phyloP scores from a whole-genome alignment of 1,140 invertebrate species.

The Chymomyza costata region DNA sequence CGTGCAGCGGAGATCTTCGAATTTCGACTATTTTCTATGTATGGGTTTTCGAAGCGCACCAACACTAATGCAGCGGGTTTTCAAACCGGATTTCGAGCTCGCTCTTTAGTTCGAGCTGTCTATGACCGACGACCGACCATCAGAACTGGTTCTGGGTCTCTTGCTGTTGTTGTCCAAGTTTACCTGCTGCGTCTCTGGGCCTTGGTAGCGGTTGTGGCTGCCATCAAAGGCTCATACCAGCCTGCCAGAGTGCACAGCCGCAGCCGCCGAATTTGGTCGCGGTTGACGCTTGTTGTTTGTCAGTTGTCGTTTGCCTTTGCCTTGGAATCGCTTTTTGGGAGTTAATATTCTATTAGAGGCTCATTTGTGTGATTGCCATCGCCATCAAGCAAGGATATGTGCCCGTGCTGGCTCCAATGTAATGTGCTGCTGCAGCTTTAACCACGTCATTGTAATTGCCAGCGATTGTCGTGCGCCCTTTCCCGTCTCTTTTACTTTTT shows the following conservation, averaged over 20 bases:
- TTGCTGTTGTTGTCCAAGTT: conserved; percentile 17
- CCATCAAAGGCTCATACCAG: too few species aligned
- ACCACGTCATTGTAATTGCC: not conserved
- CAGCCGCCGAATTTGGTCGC: conserved; percentile 43
- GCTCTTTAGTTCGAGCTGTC: conserved; percentile 1
- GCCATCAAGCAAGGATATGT: conserved; percentile 65
- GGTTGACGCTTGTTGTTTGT: too few species aligned
- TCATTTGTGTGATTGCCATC: conserved; percentile 73
- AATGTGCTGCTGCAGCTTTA: not conserved
- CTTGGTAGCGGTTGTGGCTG: not conserved
- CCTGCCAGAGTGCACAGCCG: conserved; percentile 10
- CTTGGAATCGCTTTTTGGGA: conserved; percentile 49
- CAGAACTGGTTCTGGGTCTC: conserved; percentile 36
- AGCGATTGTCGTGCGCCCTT: conserved; percentile 6
- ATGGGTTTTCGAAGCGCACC: conserved; percentile 42
- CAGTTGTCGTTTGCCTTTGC: too few species aligned
- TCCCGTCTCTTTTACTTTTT: conserved; percentile 10
- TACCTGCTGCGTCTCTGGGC: conserved; percentile 42
- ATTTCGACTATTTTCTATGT: conserved; percentile 42
- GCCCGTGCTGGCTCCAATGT: conserved; percentile 17
- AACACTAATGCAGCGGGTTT: conserved; percentile 1
- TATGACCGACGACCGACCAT: conserved; percentile 11
- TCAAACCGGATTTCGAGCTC: conserved; percentile 41
- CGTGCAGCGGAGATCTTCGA: conserved; percentile 57
- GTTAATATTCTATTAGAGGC: conserved; percentile 75